Percentiles rank a stretch among this genome's conserved stretches.
These are phyloP conservation scores for Diloba caeruleocephala DNA, from an alignment of 2,888 invertebrate species.

Conservation along the genomic window DNA sequence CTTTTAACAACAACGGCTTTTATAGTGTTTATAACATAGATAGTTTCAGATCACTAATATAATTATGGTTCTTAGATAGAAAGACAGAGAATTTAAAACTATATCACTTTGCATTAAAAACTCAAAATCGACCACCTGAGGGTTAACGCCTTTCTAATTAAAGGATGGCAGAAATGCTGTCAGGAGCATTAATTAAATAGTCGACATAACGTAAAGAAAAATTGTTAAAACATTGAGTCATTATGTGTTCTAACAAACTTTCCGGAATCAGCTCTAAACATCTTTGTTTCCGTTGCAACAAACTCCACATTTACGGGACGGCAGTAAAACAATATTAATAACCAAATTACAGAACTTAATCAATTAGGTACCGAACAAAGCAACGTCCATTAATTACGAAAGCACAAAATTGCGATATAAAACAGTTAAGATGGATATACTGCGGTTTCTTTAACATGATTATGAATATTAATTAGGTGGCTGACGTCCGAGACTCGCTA, in stretches of 20 bases:
- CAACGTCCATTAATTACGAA: slow-evolving; percentile 52
- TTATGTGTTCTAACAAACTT: neutral
- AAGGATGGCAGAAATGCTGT: too few relatives aligned
- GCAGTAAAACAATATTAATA: slow-evolving; percentile 48
- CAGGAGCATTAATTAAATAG: too few relatives aligned
- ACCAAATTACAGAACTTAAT: slow-evolving; percentile 56
- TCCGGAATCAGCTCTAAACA: neutral
- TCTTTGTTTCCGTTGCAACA: slow-evolving; percentile 7
- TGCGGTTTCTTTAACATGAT: slow-evolving; percentile 69
- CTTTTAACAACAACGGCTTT: too few relatives aligned
- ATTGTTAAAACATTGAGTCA: too few relatives aligned
- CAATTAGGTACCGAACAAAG: slow-evolving; percentile 55
- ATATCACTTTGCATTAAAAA: too few relatives aligned
- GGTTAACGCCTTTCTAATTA: too few relatives aligned
- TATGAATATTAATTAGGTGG: slow-evolving; percentile 73
- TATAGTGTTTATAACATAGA: too few relatives aligned
- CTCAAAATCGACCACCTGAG: too few relatives aligned
- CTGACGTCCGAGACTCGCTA: slow-evolving; percentile 12
- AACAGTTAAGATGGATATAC: slow-evolving; percentile 64
- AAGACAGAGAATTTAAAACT: too few relatives aligned
- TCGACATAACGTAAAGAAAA: slow-evolving; percentile 1
- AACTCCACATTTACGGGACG: slow-evolving; percentile 32
- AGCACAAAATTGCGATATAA: slow-evolving; percentile 62
- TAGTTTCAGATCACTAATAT: too few relatives aligned
- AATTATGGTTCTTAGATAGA: too few relatives aligned